Conservation (phyloP, 2,113 vertebrate genomes). For the Martes martes region DNA sequence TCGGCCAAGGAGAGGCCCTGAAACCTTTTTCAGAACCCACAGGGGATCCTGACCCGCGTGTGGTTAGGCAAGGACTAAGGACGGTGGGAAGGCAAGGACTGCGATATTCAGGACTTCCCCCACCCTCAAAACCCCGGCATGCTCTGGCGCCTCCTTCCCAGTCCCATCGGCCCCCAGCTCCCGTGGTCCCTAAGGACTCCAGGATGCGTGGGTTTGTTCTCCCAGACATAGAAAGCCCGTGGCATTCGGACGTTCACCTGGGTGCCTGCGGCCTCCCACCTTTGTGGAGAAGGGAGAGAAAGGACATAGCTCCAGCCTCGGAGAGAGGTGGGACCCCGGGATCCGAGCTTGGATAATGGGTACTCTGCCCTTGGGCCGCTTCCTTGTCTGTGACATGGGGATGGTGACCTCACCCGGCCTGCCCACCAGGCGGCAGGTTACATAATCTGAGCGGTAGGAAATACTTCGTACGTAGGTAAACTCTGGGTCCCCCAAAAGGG, state of each 20-base stretch:
- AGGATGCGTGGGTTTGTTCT: not conserved
- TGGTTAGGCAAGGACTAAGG: not conserved
- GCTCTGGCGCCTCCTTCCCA: not conserved
- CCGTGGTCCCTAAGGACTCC: not conserved
- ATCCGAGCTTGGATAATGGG: not conserved
- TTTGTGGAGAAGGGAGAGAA: not conserved
- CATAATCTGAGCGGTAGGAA: fast-evolving
- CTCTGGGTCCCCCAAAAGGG: not conserved
- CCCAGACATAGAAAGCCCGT: not conserved
- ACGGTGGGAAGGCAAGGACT: not conserved
- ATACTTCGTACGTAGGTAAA: fast-evolving
- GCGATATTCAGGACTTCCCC: not conserved
- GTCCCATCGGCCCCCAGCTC: not conserved
- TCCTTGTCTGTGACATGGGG: not conserved
- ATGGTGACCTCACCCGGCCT: too few species aligned
- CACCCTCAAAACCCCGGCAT: fast-evolving
- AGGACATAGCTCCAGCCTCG: fast-evolving
- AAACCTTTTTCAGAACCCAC: not conserved
- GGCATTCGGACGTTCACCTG: not conserved
- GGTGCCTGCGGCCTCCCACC: too few species aligned
- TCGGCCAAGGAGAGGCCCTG: not conserved
- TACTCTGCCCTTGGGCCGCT: fast-evolving
- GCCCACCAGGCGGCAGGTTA: not conserved
- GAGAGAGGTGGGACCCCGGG: too few species aligned
- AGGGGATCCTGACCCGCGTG: too few species aligned